These are phyloP conservation scores for Centrocercus urophasianus DNA, from an alignment of 2,113 vertebrate species.

Conservation along the genomic window DNA sequence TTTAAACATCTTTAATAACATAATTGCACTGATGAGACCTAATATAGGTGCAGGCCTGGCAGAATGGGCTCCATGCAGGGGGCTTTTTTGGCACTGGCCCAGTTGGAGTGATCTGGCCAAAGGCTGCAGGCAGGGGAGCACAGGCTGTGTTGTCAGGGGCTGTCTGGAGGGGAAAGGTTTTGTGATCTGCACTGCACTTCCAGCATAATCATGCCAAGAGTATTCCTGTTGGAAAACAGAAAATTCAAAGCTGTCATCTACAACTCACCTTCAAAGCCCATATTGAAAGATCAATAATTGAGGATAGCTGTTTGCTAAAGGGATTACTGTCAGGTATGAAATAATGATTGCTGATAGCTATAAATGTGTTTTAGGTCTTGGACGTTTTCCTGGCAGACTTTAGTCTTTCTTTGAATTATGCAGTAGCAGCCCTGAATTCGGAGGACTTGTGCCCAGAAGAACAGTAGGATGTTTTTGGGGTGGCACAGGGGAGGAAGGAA, in stretches of 20 bases:
- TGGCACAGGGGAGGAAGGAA: neutral
- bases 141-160: neutral
- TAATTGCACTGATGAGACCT: neutral
- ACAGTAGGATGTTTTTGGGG: neutral
- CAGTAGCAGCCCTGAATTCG: neutral
- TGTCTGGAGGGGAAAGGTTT: neutral
- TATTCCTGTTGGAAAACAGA: neutral
- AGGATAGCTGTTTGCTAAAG: neutral
- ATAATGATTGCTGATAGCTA: neutral
- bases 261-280: neutral
- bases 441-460: neutral
- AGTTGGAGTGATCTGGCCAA: neutral
- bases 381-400: slow-evolving; percentile 20
- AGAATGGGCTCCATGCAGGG: neutral
- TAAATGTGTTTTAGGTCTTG: slow-evolving; percentile 26
- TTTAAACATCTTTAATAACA: neutral
- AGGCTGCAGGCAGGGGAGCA: neutral
- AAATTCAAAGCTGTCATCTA: neutral
- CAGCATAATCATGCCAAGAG: neutral
- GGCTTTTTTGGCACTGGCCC: neutral
- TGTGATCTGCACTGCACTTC: neutral
- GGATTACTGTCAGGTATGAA: neutral
- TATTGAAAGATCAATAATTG: neutral
- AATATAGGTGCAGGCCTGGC: neutral
- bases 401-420: neutral